Evolutionary conservation across 2,797 vertebrate genomes (phyloP).

Genomic region (Malurus splendens): DNA sequence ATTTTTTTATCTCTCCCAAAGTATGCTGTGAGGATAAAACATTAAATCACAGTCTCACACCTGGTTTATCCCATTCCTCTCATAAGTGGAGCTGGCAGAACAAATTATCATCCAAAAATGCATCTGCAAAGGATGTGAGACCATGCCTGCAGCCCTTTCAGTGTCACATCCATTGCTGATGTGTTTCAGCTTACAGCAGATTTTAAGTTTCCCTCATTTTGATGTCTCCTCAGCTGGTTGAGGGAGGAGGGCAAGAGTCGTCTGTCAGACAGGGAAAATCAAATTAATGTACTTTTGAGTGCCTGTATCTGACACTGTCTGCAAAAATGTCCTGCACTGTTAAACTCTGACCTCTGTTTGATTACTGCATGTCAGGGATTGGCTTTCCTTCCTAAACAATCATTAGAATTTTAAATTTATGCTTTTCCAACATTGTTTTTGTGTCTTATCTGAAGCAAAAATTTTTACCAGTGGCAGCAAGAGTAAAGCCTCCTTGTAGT

Average conservation of each 20-base stretch:
- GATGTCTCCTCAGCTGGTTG: background rate
- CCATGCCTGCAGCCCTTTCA: background rate
- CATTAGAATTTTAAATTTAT: background rate
- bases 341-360: background rate
- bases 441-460: background rate
- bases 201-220: background rate
- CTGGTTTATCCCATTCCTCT: background rate
- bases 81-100: background rate
- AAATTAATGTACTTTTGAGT: background rate
- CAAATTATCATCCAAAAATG: background rate
- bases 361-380: background rate
- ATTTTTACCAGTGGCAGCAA: background rate
- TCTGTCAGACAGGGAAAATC: background rate
- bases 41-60: background rate
- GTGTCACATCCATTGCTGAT: background rate
- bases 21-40: background rate
- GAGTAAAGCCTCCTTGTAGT: background rate
- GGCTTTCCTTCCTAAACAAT: background rate
- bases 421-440: background rate
- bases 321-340: background rate
- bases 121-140: background rate
- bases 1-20: background rate
- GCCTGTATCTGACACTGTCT: background rate
- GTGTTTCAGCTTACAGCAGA: background rate
- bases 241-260: background rate